Evolutionary conservation across 2,888 invertebrate genomes (phyloP).

Genomic region (Diplazon laetatorius): DNA sequence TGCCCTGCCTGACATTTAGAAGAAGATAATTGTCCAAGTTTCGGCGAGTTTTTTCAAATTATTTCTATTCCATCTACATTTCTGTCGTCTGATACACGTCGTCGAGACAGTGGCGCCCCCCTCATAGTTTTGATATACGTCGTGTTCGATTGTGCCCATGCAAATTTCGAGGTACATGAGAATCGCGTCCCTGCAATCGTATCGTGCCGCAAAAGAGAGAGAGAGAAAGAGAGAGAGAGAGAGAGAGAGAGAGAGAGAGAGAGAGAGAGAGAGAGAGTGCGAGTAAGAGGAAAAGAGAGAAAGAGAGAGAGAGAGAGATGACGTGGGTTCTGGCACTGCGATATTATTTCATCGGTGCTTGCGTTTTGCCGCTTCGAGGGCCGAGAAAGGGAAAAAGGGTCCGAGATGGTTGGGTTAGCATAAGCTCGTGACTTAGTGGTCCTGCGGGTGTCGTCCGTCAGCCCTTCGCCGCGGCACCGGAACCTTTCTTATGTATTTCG

Average conservation of each 20-base stretch:
- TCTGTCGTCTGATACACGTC: too few relatives aligned
- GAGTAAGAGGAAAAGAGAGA: neutral
- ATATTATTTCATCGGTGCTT: constrained; percentile 77
- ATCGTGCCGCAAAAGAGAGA: too few relatives aligned
- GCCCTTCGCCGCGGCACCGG: constrained; percentile 57
- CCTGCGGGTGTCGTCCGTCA: constrained; percentile 81
- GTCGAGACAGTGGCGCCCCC: too few relatives aligned
- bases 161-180: constrained; percentile 66
- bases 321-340: constrained; percentile 63
- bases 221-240: constrained; percentile 10
- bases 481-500: constrained; percentile 76
- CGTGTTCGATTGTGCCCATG: constrained; percentile 49
- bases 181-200: constrained; percentile 56
- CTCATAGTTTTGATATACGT: too few relatives aligned
- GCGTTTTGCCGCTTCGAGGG: constrained; percentile 28
- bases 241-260: too few relatives aligned
- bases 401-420: constrained; percentile 76
- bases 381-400: constrained; percentile 65
- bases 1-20: too few relatives aligned
- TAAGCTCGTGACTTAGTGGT: constrained; percentile 81
- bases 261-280: too few relatives aligned
- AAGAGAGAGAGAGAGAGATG: neutral
- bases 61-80: too few relatives aligned
- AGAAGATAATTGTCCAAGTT: too few relatives aligned
- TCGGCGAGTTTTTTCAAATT: too few relatives aligned